Evolutionary conservation across 2,888 invertebrate genomes (phyloP), one percentile per base, ranked within the genome.

Genomic region (Melanostoma scalare): DNA sequence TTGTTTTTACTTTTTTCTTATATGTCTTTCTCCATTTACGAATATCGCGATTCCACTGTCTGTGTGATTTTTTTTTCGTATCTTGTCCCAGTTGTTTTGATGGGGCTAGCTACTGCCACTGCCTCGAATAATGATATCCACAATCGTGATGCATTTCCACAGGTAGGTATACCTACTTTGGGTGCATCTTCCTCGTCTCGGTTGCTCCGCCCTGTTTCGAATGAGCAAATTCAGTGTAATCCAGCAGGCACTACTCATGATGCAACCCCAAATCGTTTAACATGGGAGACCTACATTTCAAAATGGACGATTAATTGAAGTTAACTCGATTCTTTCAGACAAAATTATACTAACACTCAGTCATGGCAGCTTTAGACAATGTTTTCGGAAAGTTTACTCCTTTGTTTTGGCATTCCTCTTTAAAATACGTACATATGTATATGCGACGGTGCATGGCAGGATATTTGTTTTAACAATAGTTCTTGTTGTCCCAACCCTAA

Each of bases 201-300:
- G 53, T 73, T 74, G 84, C 84, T 78, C 84, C 84, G 84, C 84
- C 82, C 74, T 55, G 69, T 73, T 77, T 73, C 36, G 31, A 44
- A 36, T 53, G 46, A 50, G 63, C 46, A 60, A 71, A 46, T 31
- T 61, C 38, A 56, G 20, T 53, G 52, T 60, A 73, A 52, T 65
- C 36, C 38, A 42, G n/a, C 46, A 61, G 10, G 52, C 31, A 53
- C 36, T 6, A 69, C 8, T 48, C 69, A 48, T 55, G 50, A 61
- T 52, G 69, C 74, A 84, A 61, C 74, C 78, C 77, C 74, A 74
- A 74, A 77, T 73, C 58, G 50, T 42, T 50, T 1, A 38, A 31
- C 58, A 52, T 69, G 69, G 31, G 72, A 42, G 38, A 68, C 36
- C 44, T 46, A 63, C 55, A 46, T 53, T 69, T 69, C 71, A 84